phyloP scores from a whole-genome alignment of 2,888 invertebrate genomes.

The Gibbula magus region DNA sequence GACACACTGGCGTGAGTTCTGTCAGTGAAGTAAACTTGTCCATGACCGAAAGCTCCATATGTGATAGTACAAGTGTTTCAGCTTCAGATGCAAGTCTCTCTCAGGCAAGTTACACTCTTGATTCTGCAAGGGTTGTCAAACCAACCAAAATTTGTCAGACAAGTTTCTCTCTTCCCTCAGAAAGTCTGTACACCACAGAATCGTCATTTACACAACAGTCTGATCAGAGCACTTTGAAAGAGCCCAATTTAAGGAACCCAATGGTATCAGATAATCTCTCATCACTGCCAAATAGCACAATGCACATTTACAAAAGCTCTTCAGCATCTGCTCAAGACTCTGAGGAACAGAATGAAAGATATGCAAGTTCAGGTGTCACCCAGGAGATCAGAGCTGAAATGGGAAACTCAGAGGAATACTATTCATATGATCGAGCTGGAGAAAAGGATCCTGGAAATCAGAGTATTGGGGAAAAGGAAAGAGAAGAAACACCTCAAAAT shows the following conservation, averaged over 20 bases:
- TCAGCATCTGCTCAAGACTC: background rate
- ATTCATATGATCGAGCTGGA: background rate
- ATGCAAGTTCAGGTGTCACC: background rate
- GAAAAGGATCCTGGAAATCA: background rate
- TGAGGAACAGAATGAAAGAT: constrained; percentile 1
- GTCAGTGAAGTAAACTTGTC: background rate
- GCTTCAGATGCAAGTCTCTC: background rate
- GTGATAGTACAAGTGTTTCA: background rate
- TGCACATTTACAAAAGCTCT: background rate
- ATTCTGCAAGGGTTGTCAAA: background rate
- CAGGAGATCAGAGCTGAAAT: background rate
- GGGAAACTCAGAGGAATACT: background rate
- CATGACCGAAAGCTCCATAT: background rate
- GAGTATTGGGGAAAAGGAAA: no score
- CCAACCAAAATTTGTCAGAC: background rate
- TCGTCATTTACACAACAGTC: no score
- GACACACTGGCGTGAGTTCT: background rate
- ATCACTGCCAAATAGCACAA: background rate
- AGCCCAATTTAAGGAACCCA: no score
- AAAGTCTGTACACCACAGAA: background rate
- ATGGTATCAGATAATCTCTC: background rate
- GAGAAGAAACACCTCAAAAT: background rate
- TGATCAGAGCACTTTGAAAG: no score
- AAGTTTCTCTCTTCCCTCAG: background rate
- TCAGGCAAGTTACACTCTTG: background rate